A percentile compares a stretch with the other conserved stretches of the same genome.
These are phyloP conservation scores for Palythoa heliodiscus DNA, from an alignment of 92 coral and sea anemone species.

Conservation along the genomic window DNA sequence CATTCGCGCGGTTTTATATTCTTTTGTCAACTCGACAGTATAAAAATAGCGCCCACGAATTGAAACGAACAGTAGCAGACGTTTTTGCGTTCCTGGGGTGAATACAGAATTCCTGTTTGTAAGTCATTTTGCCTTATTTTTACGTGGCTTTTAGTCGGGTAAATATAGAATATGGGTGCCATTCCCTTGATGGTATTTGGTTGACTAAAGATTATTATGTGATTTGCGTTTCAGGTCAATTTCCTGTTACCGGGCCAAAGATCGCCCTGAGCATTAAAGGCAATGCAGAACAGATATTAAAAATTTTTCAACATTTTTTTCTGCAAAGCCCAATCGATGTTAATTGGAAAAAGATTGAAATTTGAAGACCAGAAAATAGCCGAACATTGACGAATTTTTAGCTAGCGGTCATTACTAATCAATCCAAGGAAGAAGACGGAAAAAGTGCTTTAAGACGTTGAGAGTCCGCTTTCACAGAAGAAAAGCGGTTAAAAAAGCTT, in stretches of 20 bases:
- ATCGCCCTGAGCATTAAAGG: conserved; percentile 11
- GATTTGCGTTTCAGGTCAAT: conserved; percentile 5
- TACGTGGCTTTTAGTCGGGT: neutral
- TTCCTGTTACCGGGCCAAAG: neutral
- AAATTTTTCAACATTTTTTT: neutral
- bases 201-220: conserved; percentile 7
- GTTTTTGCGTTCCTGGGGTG: neutral
- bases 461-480: neutral
- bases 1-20: conserved; percentile 26
- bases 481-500: neutral
- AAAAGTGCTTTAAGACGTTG: neutral
- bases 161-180: neutral
- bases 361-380: neutral
- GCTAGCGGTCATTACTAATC: neutral
- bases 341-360: neutral
- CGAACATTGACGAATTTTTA: neutral
- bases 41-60: conserved; percentile 10
- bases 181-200: neutral
- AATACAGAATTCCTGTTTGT: conserved; percentile 3
- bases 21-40: conserved; percentile 23
- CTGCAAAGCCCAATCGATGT: neutral
- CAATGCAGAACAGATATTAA: neutral
- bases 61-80: neutral
- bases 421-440: neutral
- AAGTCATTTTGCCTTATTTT: neutral